phyloP scores from a whole-genome alignment of 2,113 vertebrate genomes.

The Synchiropus splendidus region DNA sequence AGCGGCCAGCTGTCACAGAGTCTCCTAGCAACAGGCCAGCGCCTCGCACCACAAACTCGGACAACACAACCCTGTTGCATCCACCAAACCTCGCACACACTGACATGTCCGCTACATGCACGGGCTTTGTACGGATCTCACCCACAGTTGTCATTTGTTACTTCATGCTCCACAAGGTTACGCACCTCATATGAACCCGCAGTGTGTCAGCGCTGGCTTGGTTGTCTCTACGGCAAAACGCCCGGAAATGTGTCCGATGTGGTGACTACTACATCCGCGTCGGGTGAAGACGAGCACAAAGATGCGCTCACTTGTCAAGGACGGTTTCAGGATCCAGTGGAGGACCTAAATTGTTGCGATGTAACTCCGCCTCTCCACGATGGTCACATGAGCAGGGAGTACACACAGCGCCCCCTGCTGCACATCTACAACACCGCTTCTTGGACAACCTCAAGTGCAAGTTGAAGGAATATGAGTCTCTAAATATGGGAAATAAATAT shows the following conservation, averaged over 20 bases:
- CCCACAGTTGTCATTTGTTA: too few relatives aligned
- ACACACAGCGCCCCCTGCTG: constrained; percentile 25
- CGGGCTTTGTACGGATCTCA: too few relatives aligned
- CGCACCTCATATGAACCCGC: constrained; percentile 47
- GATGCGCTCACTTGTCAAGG: constrained; percentile 18
- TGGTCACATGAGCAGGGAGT: constrained; percentile 49
- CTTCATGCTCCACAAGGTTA: constrained; percentile 25
- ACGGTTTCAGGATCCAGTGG: constrained; percentile 31
- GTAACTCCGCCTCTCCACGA: constrained; percentile 54
- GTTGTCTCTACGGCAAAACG: too few relatives aligned
- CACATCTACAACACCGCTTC: too few relatives aligned
- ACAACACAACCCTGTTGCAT: constrained; percentile 50
- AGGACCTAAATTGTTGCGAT: constrained; percentile 49
- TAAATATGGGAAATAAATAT: background rate
- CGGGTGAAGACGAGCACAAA: constrained; percentile 1
- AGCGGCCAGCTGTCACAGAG: constrained; percentile 57
- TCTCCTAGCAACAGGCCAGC: constrained; percentile 71
- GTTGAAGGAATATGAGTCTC: background rate
- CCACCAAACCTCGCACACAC: constrained; percentile 17
- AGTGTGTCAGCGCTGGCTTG: too few relatives aligned
- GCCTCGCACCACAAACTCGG: constrained; percentile 37
- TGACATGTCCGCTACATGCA: constrained; percentile 9
- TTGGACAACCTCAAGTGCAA: constrained; percentile 31
- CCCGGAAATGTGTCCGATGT: background rate
- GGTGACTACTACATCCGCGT: constrained; percentile 7